phyloP scores from a whole-genome alignment of 2,113 vertebrate species.

The Ctenomys sociabilis region DNA sequence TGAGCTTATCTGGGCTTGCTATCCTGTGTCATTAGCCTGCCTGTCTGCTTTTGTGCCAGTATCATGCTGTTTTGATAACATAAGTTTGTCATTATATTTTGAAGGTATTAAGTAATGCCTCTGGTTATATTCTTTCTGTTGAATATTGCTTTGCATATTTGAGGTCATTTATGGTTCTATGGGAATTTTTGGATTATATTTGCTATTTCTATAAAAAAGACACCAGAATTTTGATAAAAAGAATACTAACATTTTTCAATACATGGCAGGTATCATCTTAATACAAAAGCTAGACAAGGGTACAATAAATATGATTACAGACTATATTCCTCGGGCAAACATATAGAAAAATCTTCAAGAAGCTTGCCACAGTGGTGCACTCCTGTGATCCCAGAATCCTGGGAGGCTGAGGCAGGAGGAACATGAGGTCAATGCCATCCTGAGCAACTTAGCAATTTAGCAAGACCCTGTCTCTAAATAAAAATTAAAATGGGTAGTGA shows the following conservation, averaged over 20 bases:
- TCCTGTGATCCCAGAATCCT: not conserved
- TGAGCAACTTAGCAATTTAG: not conserved
- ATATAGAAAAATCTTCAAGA: not conserved
- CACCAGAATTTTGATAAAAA: not conserved
- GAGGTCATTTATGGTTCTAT: not conserved
- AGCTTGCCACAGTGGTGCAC: not conserved
- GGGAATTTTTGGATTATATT: not conserved
- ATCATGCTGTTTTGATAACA: not conserved
- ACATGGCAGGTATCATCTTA: not conserved
- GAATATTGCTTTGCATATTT: not conserved
- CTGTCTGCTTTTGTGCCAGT: not conserved
- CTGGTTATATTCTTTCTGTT: not conserved
- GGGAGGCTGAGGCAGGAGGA: not conserved
- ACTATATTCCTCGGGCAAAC: not conserved
- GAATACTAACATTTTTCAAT: too few relatives aligned
- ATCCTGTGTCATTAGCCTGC: not conserved
- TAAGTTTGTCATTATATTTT: not conserved
- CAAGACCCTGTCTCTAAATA: not conserved
- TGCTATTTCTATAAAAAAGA: not conserved
- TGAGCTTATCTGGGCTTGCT: not conserved
- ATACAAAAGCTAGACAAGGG: not conserved
- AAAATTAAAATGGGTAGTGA: not conserved
- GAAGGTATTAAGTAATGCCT: not conserved
- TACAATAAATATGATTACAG: not conserved
- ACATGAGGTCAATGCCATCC: not conserved